phyloP scores from a whole-genome alignment of 2,888 invertebrate species.

The Prenolepis imparis region DNA sequence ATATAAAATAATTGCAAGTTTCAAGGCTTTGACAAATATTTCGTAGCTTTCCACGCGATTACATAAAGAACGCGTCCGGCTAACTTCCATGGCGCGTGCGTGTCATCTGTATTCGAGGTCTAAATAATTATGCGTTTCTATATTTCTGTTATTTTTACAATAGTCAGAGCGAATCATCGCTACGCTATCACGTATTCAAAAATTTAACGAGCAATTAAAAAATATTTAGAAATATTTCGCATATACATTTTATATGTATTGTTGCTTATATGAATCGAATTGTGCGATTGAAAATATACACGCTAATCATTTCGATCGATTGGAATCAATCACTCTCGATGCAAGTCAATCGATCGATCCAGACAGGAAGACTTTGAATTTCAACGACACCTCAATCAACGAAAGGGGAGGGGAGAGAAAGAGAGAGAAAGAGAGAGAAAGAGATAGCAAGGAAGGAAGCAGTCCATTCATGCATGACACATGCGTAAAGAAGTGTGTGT shows the following conservation, averaged over 20 bases:
- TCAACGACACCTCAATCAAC: constrained; percentile 1
- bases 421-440: neutral
- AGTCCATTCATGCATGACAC: constrained; percentile 62
- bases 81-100: constrained; percentile 9
- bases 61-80: constrained; percentile 32
- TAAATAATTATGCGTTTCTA: constrained; percentile 27
- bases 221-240: neutral
- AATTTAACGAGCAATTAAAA: neutral
- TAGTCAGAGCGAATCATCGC: neutral
- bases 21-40: constrained; percentile 28
- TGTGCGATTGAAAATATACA: neutral
- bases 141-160: constrained; percentile 4
- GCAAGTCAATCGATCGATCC: neutral
- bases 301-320: neutral
- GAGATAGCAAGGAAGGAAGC: constrained; percentile 33
- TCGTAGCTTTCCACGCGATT: constrained; percentile 27
- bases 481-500: constrained; percentile 37
- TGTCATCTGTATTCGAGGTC: constrained; percentile 12
- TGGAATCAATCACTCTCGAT: neutral
- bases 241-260: neutral
- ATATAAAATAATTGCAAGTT: constrained; percentile 40
- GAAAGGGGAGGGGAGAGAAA: neutral
- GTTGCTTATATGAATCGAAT: neutral
- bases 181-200: neutral
- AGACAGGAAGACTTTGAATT: constrained; percentile 42